Percentiles rank a stretch among this genome's conserved stretches.
Conservation (phyloP, 2,888 invertebrate genomes). For the Caenorhabditis sulstoni region DNA sequence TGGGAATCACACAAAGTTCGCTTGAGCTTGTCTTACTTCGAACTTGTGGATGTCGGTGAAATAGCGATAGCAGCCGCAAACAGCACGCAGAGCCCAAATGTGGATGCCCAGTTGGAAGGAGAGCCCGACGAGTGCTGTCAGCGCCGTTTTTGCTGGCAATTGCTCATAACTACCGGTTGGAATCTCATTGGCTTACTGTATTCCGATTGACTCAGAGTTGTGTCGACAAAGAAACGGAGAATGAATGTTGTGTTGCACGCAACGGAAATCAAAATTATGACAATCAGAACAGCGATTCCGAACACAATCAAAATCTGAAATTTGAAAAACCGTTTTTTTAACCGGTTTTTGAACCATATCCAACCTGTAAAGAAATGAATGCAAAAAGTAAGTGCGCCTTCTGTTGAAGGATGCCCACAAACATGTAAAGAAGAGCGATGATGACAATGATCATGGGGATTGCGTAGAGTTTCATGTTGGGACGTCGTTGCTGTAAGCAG, state of each 20-base stretch:
- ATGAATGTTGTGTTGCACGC: constrained; percentile 65
- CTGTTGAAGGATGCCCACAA: constrained; percentile 71
- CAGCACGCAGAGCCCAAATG: constrained; percentile 70
- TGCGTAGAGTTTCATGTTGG: constrained; percentile 63
- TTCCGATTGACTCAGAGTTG: constrained; percentile 37
- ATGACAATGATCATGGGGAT: constrained; percentile 67
- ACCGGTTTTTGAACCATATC: no score
- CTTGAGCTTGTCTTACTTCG: constrained; percentile 60
- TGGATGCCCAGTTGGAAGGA: constrained; percentile 66
- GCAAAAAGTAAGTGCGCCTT: constrained; percentile 68
- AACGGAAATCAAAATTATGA: constrained; percentile 66
- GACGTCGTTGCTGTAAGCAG: constrained; percentile 55
- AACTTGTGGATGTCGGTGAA: constrained; percentile 66
- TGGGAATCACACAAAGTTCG: constrained; percentile 45
- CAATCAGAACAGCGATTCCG: constrained; percentile 63
- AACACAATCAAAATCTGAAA: constrained; percentile 68
- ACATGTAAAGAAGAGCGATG: constrained; percentile 71
- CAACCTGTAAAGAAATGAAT: constrained; percentile 70
- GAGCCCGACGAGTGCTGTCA: constrained; percentile 54
- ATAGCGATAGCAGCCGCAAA: constrained; percentile 70
- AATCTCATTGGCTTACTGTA: constrained; percentile 35
- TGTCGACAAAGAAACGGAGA: constrained; percentile 60
- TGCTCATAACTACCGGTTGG: not conserved
- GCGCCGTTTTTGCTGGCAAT: constrained; percentile 54
- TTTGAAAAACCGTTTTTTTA: constrained; percentile 11